These are phyloP conservation scores for Xiphophorus hellerii DNA, from an alignment of 2,113 vertebrate genomes.

Conservation along the genomic window DNA sequence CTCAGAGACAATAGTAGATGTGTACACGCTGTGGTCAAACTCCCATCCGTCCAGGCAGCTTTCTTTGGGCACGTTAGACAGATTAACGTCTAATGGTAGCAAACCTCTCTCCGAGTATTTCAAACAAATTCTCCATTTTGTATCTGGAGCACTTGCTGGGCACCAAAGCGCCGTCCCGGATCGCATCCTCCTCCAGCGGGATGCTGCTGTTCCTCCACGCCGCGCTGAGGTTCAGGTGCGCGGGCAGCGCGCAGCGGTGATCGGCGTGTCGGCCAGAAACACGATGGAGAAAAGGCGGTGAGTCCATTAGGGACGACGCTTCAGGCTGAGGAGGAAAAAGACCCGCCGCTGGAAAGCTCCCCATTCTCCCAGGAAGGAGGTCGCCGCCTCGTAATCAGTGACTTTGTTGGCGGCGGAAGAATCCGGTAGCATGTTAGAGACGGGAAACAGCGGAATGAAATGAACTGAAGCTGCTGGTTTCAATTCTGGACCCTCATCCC, in stretches of 20 bases:
- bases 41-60: constrained; percentile 80
- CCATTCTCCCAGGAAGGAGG: constrained; percentile 81
- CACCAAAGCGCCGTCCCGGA: constrained; percentile 36
- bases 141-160: constrained; percentile 72
- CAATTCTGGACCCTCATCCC: constrained; percentile 16
- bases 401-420: constrained; percentile 8
- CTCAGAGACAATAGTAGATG: constrained; percentile 77
- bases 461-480: not conserved
- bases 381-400: constrained; percentile 79
- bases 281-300: constrained; percentile 75
- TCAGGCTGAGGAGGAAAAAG: constrained; percentile 85
- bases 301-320: constrained; percentile 86
- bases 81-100: constrained; percentile 72
- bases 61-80: constrained; percentile 67
- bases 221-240: constrained; percentile 81
- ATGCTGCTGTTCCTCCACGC: constrained; percentile 86
- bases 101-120: constrained; percentile 63
- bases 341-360: constrained; percentile 82
- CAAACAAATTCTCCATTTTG: constrained; percentile 53
- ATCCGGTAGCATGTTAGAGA: not conserved
- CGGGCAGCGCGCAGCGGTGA: constrained; percentile 85
- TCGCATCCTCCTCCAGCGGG: constrained; percentile 74
- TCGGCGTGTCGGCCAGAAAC: constrained; percentile 85
- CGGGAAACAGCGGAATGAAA: not conserved
- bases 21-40: constrained; percentile 75